A percentile compares a stretch with the other conserved stretches of the same genome.
phyloP scores from a whole-genome alignment of 2,888 invertebrate species.

The Cartodere bifasciata region DNA sequence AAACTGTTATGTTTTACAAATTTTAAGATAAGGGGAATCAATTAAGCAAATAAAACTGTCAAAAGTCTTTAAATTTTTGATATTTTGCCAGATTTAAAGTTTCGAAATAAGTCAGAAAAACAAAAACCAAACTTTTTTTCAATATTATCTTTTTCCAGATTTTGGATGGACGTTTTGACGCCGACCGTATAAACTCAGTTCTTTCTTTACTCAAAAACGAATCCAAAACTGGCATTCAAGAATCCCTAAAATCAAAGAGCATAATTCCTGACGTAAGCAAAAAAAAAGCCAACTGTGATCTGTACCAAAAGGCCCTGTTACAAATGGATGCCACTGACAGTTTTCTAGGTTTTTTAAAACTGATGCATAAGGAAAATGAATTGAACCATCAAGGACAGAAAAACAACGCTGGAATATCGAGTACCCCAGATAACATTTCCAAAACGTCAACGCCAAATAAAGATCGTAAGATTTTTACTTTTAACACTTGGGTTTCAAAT shows the following conservation, averaged over 20 bases:
- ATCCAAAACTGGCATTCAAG: constrained; percentile 4
- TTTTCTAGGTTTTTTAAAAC: constrained; percentile 22
- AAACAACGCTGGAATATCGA: too few species aligned
- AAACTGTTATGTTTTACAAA: too few species aligned
- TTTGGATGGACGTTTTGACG: constrained; percentile 8
- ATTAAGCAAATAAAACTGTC: too few species aligned
- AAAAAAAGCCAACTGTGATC: constrained; percentile 18
- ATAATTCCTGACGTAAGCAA: constrained; percentile 6
- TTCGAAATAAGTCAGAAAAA: background rate
- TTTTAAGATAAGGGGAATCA: too few species aligned
- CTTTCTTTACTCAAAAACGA: background rate
- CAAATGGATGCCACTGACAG: constrained; percentile 25
- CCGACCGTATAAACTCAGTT: too few species aligned
- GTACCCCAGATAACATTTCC: too few species aligned
- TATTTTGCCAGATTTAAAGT: too few species aligned
- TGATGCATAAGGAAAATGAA: constrained; percentile 20
- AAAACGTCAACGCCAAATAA: too few species aligned
- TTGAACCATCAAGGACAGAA: too few species aligned
- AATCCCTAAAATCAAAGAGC: constrained; percentile 2
- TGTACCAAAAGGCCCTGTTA: constrained; percentile 20
- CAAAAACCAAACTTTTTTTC: background rate
- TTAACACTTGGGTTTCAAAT: too few species aligned
- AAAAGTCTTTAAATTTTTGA: too few species aligned
- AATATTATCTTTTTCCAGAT: constrained; percentile 3
- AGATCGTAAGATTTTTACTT: too few species aligned